Evolutionary conservation across 2,888 invertebrate genomes (phyloP), one percentile per base, ranked within the genome.

Genomic region (Corythucha ciliata): DNA sequence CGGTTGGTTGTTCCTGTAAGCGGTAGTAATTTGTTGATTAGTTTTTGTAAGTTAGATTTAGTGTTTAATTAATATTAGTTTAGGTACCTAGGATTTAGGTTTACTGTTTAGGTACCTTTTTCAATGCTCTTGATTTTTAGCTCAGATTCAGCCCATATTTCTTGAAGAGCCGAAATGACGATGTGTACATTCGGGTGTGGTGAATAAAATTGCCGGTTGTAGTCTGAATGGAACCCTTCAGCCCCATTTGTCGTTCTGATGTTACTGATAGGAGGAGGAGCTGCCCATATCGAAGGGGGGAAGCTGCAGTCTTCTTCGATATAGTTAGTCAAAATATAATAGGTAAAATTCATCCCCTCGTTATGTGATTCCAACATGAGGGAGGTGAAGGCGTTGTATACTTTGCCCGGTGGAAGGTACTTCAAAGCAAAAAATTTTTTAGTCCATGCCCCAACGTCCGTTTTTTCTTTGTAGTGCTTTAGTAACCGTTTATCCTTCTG

Each of bases 371-470:
- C 25, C 40, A 40, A 26, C 40, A 40, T 40, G 25, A 22, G 40
- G 25, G 40, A 40, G 24, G 40, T 40, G n/a, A 40, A 40, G 8
- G 40, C 40, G 24, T 40, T 40, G 40, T 40, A 40, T 25, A 40
- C 40, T n/a, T 40, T 26, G 25, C 7, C 14, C 14, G 40, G 40
- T 40, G 40, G 40, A 40, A 40, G 24, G 24, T 40, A 26, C 24
- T 40, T 40, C 40, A 40, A n/a, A 26, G 40, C 22, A 40, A 40
- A 40, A 12, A 40, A 40, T 40, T 40, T 40, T n/a, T 6, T 24
- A 26, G 40, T 24, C 40, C 40, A 40, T 14, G 14, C n/a, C n/a
- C n/a, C n/a, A n/a, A n/a, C n/a, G n/a, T n/a, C n/a, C n/a, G n/a
- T n/a, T n/a, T n/a, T n/a, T n/a, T n/a, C n/a, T n/a, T n/a, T n/a